These are phyloP conservation scores for Chirona hameri DNA, from an alignment of 2,888 invertebrate genomes.

Conservation along the genomic window DNA sequence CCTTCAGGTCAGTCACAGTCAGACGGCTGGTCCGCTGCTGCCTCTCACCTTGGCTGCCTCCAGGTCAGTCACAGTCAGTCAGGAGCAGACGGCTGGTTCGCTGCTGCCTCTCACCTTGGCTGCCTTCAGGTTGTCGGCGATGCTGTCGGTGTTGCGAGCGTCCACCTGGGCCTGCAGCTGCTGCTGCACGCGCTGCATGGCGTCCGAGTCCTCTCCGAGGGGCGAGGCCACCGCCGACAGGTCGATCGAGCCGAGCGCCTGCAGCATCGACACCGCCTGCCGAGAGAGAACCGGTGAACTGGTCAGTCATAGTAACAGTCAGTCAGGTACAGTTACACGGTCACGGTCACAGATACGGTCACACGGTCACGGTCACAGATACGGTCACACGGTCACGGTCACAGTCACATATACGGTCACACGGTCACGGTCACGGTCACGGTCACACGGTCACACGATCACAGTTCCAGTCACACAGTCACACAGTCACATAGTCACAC, in stretches of 20 bases:
- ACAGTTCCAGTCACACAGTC: too few species aligned
- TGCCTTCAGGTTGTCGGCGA: constrained; percentile 30
- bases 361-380: too few species aligned
- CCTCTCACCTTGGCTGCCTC: background rate
- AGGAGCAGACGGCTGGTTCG: too few species aligned
- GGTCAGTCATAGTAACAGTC: too few species aligned
- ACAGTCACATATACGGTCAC: too few species aligned
- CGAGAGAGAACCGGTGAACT: background rate
- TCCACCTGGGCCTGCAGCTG: constrained; percentile 28
- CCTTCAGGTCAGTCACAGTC: too few species aligned
- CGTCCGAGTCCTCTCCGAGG: background rate
- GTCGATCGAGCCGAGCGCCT: background rate
- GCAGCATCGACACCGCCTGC: constrained; percentile 1
- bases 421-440: background rate
- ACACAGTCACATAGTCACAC: too few species aligned
- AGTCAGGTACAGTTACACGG: too few species aligned
- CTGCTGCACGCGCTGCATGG: constrained; percentile 10
- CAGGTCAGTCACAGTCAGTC: too few species aligned
- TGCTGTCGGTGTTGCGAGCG: constrained; percentile 29
- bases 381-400: background rate
- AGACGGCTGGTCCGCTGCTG: too few species aligned
- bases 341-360: too few species aligned
- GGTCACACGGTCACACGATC: background rate
- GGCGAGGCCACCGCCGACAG: background rate
- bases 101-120: background rate